Evolutionary conservation across 2,113 vertebrate genomes (phyloP), one percentile per base, ranked within the genome.

Genomic region (Rissa tridactyla): DNA sequence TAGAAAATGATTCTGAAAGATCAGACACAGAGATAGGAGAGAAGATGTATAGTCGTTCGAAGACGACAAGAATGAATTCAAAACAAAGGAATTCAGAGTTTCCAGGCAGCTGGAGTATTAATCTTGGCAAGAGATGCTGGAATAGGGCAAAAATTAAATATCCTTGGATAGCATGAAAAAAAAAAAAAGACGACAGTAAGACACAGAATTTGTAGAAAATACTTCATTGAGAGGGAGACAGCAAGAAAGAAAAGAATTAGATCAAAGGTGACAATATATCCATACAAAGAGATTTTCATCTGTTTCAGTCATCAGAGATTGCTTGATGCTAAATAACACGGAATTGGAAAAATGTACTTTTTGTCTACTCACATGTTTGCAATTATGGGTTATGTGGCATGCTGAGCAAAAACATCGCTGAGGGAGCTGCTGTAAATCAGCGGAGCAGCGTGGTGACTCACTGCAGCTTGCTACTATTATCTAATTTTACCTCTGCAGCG

Each of bases 21-120:
- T 90, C 86, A 95, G 92, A 77, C 54, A 15, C 6, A 30, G 42
- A 95, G 92, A 95, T 82, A 94, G 86, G 26, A 83, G 22, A 71
- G 58, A 72, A 91, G 92, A 95, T 32, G 75, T 95, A 91, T 27
- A 93, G 94, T 1, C 13, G 2, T 52, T 88, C 55, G 57, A 90
- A 73, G 78, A 70, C 0, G 44, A 88, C 70, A 82, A 69, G 90
- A 95, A 92, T 77, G 87, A 94, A 96, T 9, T 93, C 92, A 95
- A 96, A 96, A 82, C 82, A 91, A 90, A 90, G 36, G 8, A 96
- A 93, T 96, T 91, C 93, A 91, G 87, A 97, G 46, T 97, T 96
- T 96, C 96, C 96, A 96, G 95, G 93, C 96, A 93, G 96, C 90
- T 92, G 93, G 62, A 97, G 51, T 90, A 95, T 96, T 95, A 73